Evolutionary conservation across 2,797 vertebrate genomes (phyloP), one percentile per base, ranked within the genome.

Genomic region (Melanotaenia maccullochi): DNA sequence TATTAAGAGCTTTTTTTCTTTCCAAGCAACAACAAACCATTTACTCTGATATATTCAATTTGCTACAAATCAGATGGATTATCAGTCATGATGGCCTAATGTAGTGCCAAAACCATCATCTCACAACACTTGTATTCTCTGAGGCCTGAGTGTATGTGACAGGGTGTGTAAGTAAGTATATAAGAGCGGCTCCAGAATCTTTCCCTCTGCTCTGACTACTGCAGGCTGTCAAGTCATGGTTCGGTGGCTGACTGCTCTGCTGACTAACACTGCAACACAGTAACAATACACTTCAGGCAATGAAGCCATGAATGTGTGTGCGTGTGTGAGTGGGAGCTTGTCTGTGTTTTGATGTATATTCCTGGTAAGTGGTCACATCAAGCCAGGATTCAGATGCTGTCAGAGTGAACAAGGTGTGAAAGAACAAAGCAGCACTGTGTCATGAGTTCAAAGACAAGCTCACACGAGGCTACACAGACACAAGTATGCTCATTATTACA

Each of bases 281-380:
- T 56, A 36, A 80, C 5, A 51, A 63, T 61, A 16, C 3, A 14
- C 78, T 66, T 18, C 9, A 68, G 60, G n/a, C 22, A 32, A 60
- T 61, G 60, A 52, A 42, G 54, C 44, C 32, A 3, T 33, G 51
- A 56, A 49, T 42, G 28, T 38, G 42, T 44, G 33, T 40, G 30
- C 68, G 30, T 59, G 49, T 73, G 57, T 36, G 55, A 52, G 40
- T 71, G 55, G 70, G 65, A 68, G 44, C 12, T 1, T 24, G 59
- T 84, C 12, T 75, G n/a, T 71, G 66, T 8, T 7, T 38, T 85
- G 71, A 83, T 73, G 59, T 66, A 73, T 74, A 84, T 81, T 80
- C 61, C 62, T 7, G 0, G 51, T 77, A 85, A 86, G 61, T 81
- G 83, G 70, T 67, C 54, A 28, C 49, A 75, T 79, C 49, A n/a